Percentiles rank a stretch among this genome's conserved stretches.
Conservation (phyloP, 1,140 invertebrate species). For the Manduca sexta region DNA sequence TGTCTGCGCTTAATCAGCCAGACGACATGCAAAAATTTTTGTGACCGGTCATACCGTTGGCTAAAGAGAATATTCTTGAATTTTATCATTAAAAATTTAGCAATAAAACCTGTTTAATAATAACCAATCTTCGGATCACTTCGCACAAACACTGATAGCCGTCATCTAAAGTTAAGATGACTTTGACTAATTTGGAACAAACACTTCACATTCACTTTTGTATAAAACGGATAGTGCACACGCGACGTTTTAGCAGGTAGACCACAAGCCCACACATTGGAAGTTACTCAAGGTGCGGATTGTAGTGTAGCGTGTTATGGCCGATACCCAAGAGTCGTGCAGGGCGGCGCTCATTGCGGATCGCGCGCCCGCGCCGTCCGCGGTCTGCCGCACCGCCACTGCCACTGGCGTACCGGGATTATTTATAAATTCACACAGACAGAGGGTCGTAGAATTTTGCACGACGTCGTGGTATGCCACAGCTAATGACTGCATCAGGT, state of each 20-base stretch:
- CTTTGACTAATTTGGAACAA: neutral
- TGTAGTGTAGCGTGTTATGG: conserved; percentile 11
- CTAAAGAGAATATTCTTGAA: neutral
- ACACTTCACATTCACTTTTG: neutral
- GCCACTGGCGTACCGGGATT: conserved; percentile 65
- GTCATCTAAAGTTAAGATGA: conserved; percentile 3
- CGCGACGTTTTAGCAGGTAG: conserved; percentile 8
- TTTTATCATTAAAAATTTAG: neutral
- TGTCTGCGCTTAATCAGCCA: conserved; percentile 30
- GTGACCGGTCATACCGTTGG: conserved; percentile 14
- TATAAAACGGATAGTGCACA: conserved; percentile 19
- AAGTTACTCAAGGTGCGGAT: neutral
- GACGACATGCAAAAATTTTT: conserved; percentile 20
- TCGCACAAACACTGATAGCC: neutral
- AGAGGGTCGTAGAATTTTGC: conserved; percentile 71
- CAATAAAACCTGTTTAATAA: neutral
- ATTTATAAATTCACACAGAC: conserved; percentile 70
- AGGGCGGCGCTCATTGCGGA: conserved; percentile 39
- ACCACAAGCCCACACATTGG: neutral
- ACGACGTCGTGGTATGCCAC: conserved; percentile 53
- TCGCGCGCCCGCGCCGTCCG: conserved; percentile 66
- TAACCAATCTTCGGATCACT: neutral
- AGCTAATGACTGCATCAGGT: conserved; percentile 50
- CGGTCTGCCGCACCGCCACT: conserved; percentile 60
- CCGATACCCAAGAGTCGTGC: conserved; percentile 15